Conservation (phyloP, 1,140 invertebrate species). For the Diorhabda carinulata region DNA sequence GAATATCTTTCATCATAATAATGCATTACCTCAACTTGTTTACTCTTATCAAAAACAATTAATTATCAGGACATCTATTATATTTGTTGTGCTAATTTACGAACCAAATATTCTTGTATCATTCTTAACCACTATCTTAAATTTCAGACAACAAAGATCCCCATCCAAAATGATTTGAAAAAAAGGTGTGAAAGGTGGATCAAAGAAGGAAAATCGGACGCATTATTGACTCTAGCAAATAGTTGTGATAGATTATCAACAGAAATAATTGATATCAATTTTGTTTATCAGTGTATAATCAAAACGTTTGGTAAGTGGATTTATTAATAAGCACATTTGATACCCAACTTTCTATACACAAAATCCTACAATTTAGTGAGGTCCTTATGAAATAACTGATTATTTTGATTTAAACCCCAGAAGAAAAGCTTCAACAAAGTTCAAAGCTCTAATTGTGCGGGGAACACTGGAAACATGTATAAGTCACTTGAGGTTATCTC, state of each 20-base stretch:
- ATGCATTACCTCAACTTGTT: not conserved
- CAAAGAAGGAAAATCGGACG: conserved; percentile 48
- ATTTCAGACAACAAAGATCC: conserved; percentile 24
- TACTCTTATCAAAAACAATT: not conserved
- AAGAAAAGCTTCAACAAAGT: no score
- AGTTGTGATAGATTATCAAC: conserved; percentile 42
- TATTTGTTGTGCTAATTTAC: no score
- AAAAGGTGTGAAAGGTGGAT: conserved; percentile 53
- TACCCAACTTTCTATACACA: not conserved
- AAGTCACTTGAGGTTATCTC: no score
- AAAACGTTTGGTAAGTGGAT: conserved; percentile 52
- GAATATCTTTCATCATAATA: not conserved
- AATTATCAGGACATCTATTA: no score
- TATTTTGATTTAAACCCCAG: no score
- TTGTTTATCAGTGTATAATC: conserved; percentile 51
- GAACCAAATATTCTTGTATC: no score
- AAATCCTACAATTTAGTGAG: not conserved
- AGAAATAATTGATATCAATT: conserved; percentile 38
- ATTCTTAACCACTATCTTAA: conserved; percentile 22
- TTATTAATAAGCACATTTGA: conserved; percentile 1
- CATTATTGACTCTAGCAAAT: conserved; percentile 48
- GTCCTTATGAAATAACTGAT: no score
- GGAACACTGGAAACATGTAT: no score
- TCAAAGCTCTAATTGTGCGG: no score
- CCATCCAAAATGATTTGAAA: conserved; percentile 33